Evolutionary conservation across 1,140 invertebrate genomes (phyloP), one percentile per base, ranked within the genome.

Genomic region (Zaprionus inermis): DNA sequence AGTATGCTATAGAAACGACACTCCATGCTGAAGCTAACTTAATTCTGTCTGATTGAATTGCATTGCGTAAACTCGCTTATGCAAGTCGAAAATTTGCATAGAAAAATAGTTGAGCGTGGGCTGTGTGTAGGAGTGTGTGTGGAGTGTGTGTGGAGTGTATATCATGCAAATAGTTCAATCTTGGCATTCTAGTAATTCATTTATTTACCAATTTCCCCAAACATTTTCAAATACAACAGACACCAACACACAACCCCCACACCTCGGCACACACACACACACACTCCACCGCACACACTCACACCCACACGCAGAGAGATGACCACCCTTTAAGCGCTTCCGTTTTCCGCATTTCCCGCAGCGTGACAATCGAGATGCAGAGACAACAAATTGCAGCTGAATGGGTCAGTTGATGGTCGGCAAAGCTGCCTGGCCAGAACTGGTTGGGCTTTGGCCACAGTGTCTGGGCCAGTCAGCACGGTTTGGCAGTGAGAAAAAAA

Each of bases 281-380:
- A 46, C 24, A 28, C 24, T 5, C 24, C 24, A 28, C 24, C 24
- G 5, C 24, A 28, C 32, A 64, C 20, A 24, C 30, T 36, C 51
- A 55, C 9, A 32, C 41, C 49, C 6, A 11, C 46, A 52, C 10
- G 34, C 6, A 22, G 12, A 10, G 1, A n/a, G 7, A 7, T 44
- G 7, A n/a, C 38, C 51, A n/a, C 44, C 18, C 14, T 34, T 44
- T 63, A 32, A 63, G 59, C 24, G 30, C 58, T 63, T 55, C 3
- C 3, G 4, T 68, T 68, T 24, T 11, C 12, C 12, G 18, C 20
- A 68, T 59, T 52, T 14, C 51, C 51, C 58, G 41, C 7, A 28
- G 67, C 58, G 57, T 57, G 52, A 64, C 63, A 76, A 76, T 76
- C 72, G 61, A 76, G 72, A 72, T 72, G 36, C 56, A 32, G 9